Percentiles rank a stretch among this genome's conserved stretches.
These are phyloP conservation scores for Hippocampus zosterae DNA, from an alignment of 2,113 vertebrate species.

Conservation along the genomic window DNA sequence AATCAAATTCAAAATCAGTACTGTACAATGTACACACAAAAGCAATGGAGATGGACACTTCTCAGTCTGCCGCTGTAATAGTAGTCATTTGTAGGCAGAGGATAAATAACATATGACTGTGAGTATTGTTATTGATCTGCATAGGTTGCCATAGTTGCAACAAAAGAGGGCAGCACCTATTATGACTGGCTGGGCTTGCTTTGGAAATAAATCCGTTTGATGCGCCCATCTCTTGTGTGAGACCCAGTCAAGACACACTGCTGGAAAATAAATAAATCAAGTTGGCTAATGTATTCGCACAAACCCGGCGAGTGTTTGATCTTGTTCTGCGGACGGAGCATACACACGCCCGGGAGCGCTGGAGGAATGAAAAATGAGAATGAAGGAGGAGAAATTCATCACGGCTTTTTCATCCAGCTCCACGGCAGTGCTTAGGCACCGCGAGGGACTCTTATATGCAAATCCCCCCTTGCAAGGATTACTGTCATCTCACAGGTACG, in stretches of 20 bases:
- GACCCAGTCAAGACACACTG: background rate
- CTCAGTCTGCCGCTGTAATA: too few relatives aligned
- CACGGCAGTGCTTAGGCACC: background rate
- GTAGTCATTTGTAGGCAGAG: too few relatives aligned
- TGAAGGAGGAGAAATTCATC: background rate
- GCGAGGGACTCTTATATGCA: background rate
- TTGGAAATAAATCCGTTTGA: background rate
- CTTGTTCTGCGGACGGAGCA: background rate
- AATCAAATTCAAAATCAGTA: too few relatives aligned
- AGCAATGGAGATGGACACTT: too few relatives aligned
- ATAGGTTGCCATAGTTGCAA: too few relatives aligned
- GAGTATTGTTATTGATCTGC: too few relatives aligned
- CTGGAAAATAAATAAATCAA: background rate
- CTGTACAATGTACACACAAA: too few relatives aligned
- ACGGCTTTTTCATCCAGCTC: background rate
- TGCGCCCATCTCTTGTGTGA: background rate
- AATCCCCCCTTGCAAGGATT: background rate
- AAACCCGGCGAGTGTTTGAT: background rate
- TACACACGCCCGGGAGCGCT: background rate
- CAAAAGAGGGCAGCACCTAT: background rate
- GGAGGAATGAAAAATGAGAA: constrained; percentile 5
- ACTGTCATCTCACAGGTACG: background rate
- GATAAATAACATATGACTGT: too few relatives aligned
- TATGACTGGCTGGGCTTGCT: background rate
- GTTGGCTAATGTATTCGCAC: background rate